phyloP scores from a whole-genome alignment of 2,888 invertebrate species.

The Andrena hattorfiana region DNA sequence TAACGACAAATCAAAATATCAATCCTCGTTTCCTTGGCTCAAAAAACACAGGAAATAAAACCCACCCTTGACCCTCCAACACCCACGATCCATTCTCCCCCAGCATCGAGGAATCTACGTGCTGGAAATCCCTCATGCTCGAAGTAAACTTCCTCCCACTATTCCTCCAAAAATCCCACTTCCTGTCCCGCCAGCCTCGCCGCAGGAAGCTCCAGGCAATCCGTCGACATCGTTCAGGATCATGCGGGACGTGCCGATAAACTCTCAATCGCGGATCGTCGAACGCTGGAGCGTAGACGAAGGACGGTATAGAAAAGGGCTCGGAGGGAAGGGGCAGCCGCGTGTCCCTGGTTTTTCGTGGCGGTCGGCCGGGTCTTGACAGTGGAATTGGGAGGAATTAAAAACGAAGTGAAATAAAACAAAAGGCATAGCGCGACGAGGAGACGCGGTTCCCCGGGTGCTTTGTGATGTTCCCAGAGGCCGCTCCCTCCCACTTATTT shows the following conservation, averaged over 20 bases:
- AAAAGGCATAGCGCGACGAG: constrained; percentile 67
- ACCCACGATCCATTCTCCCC: too few species aligned
- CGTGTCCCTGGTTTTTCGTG: constrained; percentile 70
- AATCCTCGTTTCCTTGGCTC: too few species aligned
- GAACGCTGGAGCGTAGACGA: not conserved
- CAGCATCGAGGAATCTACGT: too few species aligned
- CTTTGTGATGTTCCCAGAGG: constrained; percentile 78
- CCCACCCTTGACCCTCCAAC: too few species aligned
- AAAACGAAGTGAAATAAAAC: constrained; percentile 79
- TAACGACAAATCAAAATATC: too few species aligned
- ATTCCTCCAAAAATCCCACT: too few species aligned
- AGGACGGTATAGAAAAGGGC: constrained; percentile 25
- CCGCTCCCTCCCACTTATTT: constrained; percentile 67
- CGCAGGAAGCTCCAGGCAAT: not conserved
- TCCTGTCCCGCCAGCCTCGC: not conserved
- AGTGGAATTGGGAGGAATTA: constrained; percentile 79
- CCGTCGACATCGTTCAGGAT: not conserved
- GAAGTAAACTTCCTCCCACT: too few species aligned
- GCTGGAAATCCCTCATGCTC: too few species aligned
- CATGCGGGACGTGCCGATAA: not conserved
- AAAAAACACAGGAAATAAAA: too few species aligned
- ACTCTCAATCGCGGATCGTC: constrained; percentile 22
- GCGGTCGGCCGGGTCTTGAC: constrained; percentile 65
- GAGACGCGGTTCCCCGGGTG: constrained; percentile 70
- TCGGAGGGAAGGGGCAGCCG: constrained; percentile 16